phyloP scores from a whole-genome alignment of 1,140 invertebrate species.

The Microplitis demolitor region DNA sequence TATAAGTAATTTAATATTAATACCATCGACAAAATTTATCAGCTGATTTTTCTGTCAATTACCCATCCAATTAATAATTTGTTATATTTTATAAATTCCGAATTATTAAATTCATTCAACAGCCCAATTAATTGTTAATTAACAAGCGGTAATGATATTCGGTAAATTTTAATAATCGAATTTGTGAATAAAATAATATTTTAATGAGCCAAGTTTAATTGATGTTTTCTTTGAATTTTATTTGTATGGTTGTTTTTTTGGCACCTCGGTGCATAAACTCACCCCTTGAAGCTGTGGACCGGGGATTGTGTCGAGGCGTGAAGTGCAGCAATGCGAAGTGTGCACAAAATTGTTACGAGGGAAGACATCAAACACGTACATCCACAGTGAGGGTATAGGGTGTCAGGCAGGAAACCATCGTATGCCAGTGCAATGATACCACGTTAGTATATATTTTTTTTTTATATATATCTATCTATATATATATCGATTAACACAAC shows the following conservation, averaged over 20 bases:
- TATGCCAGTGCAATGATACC: conserved; percentile 48
- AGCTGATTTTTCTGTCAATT: too few relatives aligned
- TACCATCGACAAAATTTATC: too few relatives aligned
- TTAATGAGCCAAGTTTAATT: too few relatives aligned
- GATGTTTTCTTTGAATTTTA: not conserved
- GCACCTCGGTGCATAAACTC: conserved; percentile 40
- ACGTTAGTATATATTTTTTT: conserved; percentile 39
- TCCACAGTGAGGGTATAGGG: conserved; percentile 51
- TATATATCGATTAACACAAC: not conserved
- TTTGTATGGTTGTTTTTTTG: not conserved
- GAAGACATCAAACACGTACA: conserved; percentile 57
- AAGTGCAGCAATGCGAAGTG: conserved; percentile 48
- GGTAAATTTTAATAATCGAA: too few relatives aligned
- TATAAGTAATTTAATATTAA: too few relatives aligned
- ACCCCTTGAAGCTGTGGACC: conserved; percentile 58
- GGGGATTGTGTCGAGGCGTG: conserved; percentile 46
- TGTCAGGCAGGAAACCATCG: conserved; percentile 53
- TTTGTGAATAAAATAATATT: too few relatives aligned
- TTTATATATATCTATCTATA: too few relatives aligned
- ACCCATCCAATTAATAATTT: too few relatives aligned
- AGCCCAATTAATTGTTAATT: too few relatives aligned
- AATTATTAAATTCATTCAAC: too few relatives aligned
- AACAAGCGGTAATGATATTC: too few relatives aligned
- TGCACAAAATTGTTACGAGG: conserved; percentile 56
- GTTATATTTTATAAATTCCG: too few relatives aligned